Conservation (phyloP, 2,888 invertebrate species). For the Athrips mouffetella region DNA sequence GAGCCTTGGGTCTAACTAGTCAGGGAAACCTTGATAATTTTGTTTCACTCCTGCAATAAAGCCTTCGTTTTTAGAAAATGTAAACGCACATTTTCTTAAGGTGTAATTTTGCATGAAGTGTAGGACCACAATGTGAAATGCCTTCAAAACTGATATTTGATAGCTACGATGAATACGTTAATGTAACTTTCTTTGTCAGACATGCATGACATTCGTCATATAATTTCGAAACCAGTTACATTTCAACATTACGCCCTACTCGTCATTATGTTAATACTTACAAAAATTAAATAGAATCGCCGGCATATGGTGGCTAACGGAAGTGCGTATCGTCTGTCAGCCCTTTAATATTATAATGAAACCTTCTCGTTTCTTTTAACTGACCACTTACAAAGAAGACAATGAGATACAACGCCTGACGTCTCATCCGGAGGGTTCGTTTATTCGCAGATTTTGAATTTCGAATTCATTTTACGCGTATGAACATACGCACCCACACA, state of each 20-base stretch:
- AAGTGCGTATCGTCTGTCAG: conserved; percentile 75
- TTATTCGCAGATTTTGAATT: conserved; percentile 36
- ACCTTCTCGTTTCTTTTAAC: conserved; percentile 66
- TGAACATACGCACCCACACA: conserved; percentile 2
- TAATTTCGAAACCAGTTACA: conserved; percentile 21
- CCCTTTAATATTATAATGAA: conserved; percentile 70
- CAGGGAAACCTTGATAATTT: too few relatives aligned
- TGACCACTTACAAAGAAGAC: conserved; percentile 73
- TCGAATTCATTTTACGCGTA: conserved; percentile 33
- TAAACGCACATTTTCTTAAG: too few relatives aligned
- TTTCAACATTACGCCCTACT: conserved; percentile 30
- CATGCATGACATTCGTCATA: conserved; percentile 2
- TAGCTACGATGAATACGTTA: background rate
- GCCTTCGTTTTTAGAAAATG: too few relatives aligned
- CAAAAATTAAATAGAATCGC: conserved; percentile 51
- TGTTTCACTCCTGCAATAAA: too few relatives aligned
- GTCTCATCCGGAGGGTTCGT: conserved; percentile 58
- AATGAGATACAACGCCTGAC: conserved; percentile 61
- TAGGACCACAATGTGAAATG: too few relatives aligned
- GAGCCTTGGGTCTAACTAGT: too few relatives aligned
- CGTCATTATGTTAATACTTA: conserved; percentile 41
- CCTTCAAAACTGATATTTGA: too few relatives aligned
- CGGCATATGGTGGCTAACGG: conserved; percentile 72
- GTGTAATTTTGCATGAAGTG: too few relatives aligned
- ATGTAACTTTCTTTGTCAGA: background rate